Percentiles rank a stretch among this genome's conserved stretches.
Conservation (phyloP, 1,140 invertebrate species). For the Delia radicum region DNA sequence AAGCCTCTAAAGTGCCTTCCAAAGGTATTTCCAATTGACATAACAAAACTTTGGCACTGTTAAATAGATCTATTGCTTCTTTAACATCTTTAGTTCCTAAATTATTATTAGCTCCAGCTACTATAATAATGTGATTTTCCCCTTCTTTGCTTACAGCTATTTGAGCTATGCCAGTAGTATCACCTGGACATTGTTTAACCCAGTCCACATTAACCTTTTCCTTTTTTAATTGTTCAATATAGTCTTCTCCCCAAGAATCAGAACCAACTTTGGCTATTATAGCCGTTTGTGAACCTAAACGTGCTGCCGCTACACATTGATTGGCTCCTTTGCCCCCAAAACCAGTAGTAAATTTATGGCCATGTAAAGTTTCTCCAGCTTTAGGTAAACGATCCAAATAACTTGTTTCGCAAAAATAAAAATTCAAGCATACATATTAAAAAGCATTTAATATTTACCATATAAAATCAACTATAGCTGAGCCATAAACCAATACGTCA, state of each 20-base stretch:
- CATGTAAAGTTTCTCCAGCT: constrained; percentile 87
- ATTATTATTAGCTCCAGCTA: constrained; percentile 80
- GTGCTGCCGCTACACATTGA: constrained; percentile 87
- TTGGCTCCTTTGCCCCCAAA: constrained; percentile 97
- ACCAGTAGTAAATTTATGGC: constrained; percentile 77
- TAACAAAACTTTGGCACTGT: constrained; percentile 60
- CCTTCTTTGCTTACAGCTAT: constrained; percentile 77
- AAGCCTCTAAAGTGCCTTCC: constrained; percentile 71
- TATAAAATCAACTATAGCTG: constrained; percentile 81
- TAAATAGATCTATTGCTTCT: constrained; percentile 30
- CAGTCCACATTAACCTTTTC: constrained; percentile 67
- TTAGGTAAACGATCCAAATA: constrained; percentile 82
- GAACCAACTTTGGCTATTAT: constrained; percentile 87
- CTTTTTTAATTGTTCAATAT: constrained; percentile 69
- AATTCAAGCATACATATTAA: not conserved
- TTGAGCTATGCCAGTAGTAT: constrained; percentile 76
- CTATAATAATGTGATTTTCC: constrained; percentile 92
- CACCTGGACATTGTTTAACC: constrained; percentile 48
- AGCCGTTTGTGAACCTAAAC: constrained; percentile 75
- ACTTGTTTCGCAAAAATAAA: constrained; percentile 59
- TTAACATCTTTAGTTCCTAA: constrained; percentile 67
- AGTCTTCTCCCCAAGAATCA: constrained; percentile 81
- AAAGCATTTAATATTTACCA: constrained; percentile 60
- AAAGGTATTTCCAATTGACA: constrained; percentile 86
- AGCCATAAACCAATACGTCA: constrained; percentile 74